Base-by-base conservation (phyloP, 1,140 invertebrate species). In the honey bee (Apis mellifera) region DNA sequence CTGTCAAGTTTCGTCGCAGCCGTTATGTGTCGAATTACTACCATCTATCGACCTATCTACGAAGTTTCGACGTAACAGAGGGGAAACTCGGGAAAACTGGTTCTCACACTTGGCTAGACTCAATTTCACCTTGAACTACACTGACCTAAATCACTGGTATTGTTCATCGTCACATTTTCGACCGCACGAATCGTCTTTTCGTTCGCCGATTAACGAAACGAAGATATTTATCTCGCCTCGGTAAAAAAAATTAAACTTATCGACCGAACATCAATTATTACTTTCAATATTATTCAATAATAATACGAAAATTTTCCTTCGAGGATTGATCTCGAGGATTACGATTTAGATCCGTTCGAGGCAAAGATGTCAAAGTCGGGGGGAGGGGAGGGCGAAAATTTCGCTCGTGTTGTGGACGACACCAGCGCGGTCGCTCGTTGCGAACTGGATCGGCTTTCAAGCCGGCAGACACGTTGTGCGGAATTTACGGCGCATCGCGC, bases 401-500 rank as follows among this genome's bases (percentile, higher is more conserved):
- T 68, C 48, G 19, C 55, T 59, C 9, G 48, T 74, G 26, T 66
- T 21, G 17, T 13, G 26, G 57, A 76, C 62, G 62, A 68, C 82
- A 62, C 64, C 78, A 68, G 82, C 76, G 48, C 85, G 85, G 68
- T 84, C 66, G 86, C 86, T 78, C 75, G 86, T 82, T 57, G 83
- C 77, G 83, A 85, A 88, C 86, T 88, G 86, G 86, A 88, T 88
- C 86, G 50, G 68, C 77, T 74, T 65, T 55, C 82, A 73, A 71
- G 69, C 82, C 74, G 82, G 71, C 85, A 72, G 70, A 82, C 83
- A 82, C 86, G 70, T 86, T 84, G 82, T 64, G 60, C 69, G 72
- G 78, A 87, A 84, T 80, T 87, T 84, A 86, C 72, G 84, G 85
- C 86, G 86, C 86, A 80, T 86, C 85, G 85, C 12, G 85, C 12